Percentiles rank a stretch among this genome's conserved stretches.
Conservation (phyloP, 2,888 invertebrate genomes). For the Stomorhina lunata region DNA sequence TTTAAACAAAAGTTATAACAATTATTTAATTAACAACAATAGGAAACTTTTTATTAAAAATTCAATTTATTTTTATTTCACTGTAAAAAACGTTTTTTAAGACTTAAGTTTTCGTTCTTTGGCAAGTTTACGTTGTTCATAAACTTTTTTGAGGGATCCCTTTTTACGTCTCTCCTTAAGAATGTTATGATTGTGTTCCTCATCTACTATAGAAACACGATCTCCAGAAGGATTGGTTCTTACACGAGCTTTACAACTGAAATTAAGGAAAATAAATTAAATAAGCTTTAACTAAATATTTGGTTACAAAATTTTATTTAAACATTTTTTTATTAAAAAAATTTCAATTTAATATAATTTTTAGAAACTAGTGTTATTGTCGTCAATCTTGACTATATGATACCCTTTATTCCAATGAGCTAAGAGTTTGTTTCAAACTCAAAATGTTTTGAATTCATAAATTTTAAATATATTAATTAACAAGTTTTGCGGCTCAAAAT, state of each 20-base stretch:
- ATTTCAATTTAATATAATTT: too few species aligned
- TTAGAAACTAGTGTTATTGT: too few species aligned
- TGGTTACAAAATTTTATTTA: too few species aligned
- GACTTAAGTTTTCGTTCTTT: conserved; percentile 45
- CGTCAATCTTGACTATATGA: too few species aligned
- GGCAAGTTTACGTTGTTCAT: conserved; percentile 70
- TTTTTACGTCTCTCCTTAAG: conserved; percentile 73
- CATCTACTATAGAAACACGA: conserved; percentile 72
- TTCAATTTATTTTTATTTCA: neutral
- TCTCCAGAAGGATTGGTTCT: conserved; percentile 72
- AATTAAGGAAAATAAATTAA: conserved; percentile 37
- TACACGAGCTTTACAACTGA: conserved; percentile 73
- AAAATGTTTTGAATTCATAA: too few species aligned
- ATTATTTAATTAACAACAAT: too few species aligned
- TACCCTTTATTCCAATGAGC: too few species aligned
- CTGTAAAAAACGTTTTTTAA: neutral
- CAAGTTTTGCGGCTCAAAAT: too few species aligned
- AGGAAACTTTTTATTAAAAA: neutral
- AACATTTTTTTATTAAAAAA: too few species aligned
- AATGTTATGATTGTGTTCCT: conserved; percentile 73
- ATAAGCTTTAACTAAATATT: neutral
- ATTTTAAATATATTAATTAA: too few species aligned
- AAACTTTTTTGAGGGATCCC: conserved; percentile 73
- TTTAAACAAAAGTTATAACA: too few species aligned
- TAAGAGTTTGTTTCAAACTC: too few species aligned